Conservation (phyloP, 2,113 vertebrate genomes). For the Coregonus clupeaformis region DNA sequence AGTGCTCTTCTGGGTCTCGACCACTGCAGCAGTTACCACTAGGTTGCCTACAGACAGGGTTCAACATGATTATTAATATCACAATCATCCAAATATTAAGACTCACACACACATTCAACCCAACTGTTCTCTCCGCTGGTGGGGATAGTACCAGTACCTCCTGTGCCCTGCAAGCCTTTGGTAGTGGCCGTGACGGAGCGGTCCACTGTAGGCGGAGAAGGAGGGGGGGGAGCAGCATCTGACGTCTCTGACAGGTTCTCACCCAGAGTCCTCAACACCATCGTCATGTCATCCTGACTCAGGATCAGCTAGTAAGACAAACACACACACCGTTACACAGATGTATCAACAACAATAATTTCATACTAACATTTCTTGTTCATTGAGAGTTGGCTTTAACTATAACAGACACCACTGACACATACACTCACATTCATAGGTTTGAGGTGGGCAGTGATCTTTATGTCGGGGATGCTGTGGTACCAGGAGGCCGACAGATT, state of each 20-base stretch:
- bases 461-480: conserved; percentile 87
- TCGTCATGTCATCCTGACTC: conserved; percentile 90
- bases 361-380: not conserved
- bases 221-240: conserved; percentile 30
- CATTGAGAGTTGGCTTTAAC: not conserved
- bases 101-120: conserved; percentile 2
- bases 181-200: conserved; percentile 59
- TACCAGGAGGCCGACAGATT: conserved; percentile 94
- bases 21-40: conserved; percentile 90
- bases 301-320: conserved; percentile 78
- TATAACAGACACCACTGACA: not conserved
- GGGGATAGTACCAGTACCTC: conserved; percentile 60
- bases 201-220: conserved; percentile 25
- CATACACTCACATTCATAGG: conserved; percentile 86
- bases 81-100: not conserved
- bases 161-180: conserved; percentile 69
- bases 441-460: conserved; percentile 89
- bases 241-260: conserved; percentile 86
- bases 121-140: not conserved
- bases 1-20: conserved; percentile 79
- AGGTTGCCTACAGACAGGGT: conserved; percentile 74
- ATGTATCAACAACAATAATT: not conserved
- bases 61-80: not conserved
- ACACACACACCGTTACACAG: conserved; percentile 4
- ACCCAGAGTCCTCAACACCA: conserved; percentile 84